Base-by-base conservation (phyloP, 2,797 vertebrate species). In the Harpagifer antarcticus region DNA sequence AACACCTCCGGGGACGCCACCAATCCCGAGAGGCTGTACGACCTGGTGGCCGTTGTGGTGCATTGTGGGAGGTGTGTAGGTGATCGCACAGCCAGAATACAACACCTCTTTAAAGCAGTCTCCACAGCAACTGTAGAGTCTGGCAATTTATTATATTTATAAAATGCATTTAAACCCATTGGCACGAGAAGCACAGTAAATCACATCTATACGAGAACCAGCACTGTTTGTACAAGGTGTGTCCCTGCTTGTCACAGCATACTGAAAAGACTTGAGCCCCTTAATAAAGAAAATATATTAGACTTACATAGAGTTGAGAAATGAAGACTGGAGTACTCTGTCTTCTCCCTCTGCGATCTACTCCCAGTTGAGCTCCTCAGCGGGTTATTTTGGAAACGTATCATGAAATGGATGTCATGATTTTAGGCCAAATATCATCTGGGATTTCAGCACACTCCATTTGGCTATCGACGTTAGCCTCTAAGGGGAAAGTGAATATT, bases 1-100 rank as follows among this genome's bases (percentile, higher is more conserved):
- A 99, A 99, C 96, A 99, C 98, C 0, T 99, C 97, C 0, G 96
- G 95, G 0, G 97, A 99, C 0, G 97, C 98, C 0, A 94, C 97
- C 85, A 99, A 99, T 72, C 93, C 91, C 86, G 91, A 92, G 85
- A 85, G 76, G 96, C 97, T 94, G 94, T 99, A 99, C 0, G 97
- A 99, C 92, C 91, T 99, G 81, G 97, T 99, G 0, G 98, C 98
- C 0, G 98, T 99, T 58, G 98, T 99, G 4, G 97, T 99, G 61
- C 98, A 99, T 93, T 99, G 98, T 74, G 98, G 98, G 91, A 99
- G 98, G 98, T 98, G 72, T 68, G 83, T 84, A 79, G 72, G 19
- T 45, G 50, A 74, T 70, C 60, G 9, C 64, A 79, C 58, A 42
- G 42, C 23, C 2, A 23, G 40, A 75, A 61, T 37, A 14, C 19